Base-by-base conservation (phyloP, 2,888 invertebrate species). In the Torymus aiolomorphi region DNA sequence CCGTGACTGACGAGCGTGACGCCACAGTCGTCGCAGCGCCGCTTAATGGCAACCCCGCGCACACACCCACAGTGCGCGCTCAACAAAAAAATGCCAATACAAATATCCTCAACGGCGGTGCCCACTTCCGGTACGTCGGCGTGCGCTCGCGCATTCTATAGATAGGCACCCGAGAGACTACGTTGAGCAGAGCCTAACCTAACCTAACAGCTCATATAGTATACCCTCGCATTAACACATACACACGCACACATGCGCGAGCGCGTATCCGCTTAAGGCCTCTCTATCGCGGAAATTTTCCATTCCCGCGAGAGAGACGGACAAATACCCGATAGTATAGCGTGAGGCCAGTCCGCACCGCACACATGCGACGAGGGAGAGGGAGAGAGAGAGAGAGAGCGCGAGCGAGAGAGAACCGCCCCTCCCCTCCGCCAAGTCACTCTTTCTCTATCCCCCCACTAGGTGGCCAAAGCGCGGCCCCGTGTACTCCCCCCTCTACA, bases 261-360 rank as follows among this genome's bases (percentile, higher is more conserved):
- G 4, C 62, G 13, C 82, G 78, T 75, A 63, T 80, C 78, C 78
- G 80, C 78, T 79, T 78, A 79, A 85, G 84, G 84, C 85, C 84
- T 88, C 42, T 42, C 42, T 42, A 42, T 42, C 86, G 88, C 87
- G 89, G 89, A 89, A 89, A 89, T 88, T 89, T 88, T 86, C 88
- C 85, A 87, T 86, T 86, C 84, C 85, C 84, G 83, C 84, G 14
- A 16, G 51, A 52, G 57, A 20, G 52, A 20, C 42, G 42, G 42
- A 42, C 42, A 42, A 42, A 42, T 8, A 42, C 42, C 42, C 42
- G 42, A 42, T 42, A 8, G 42, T 42, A 42, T 42, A 42, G 42
- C 8, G 8, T 42, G 42, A 42, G 5, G 8, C 42, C 42, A 42
- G 42, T 42, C 42, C 42, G 8, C 42, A 42, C 8, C 42, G 42